A percentile compares a stretch with the other conserved stretches of the same genome.
phyloP scores from a whole-genome alignment of 2,888 invertebrate species.

The Ptychoptera albimana region DNA sequence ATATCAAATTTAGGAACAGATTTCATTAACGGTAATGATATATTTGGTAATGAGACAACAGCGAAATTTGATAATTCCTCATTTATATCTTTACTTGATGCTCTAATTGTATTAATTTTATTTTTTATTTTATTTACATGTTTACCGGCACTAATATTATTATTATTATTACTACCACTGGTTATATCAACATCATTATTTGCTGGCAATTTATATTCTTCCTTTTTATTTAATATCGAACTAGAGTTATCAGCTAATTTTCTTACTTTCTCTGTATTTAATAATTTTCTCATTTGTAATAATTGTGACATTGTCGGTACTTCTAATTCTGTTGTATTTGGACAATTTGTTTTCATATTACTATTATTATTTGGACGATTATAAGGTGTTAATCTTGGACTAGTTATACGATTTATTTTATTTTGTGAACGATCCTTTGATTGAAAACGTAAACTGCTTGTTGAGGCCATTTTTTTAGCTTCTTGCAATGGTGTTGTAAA shows the following conservation, averaged over 20 bases:
- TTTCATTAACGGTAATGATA: slow-evolving; percentile 26
- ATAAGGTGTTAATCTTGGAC: slow-evolving; percentile 17
- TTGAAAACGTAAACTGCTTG: slow-evolving; percentile 15
- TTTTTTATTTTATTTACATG: slow-evolving; percentile 15
- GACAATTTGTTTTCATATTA: slow-evolving; percentile 8
- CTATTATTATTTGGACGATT: slow-evolving; percentile 14
- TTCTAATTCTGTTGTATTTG: slow-evolving; percentile 29
- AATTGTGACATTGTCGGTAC: slow-evolving; percentile 48
- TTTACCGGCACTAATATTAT: slow-evolving; percentile 6
- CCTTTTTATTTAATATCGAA: slow-evolving; percentile 7
- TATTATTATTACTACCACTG: slow-evolving; percentile 6
- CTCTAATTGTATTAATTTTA: slow-evolving; percentile 8
- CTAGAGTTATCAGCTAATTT: slow-evolving; percentile 32
- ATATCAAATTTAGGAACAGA: slow-evolving; percentile 27
- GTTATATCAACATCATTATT: slow-evolving; percentile 2
- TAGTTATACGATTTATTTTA: slow-evolving; percentile 16
- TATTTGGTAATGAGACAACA: slow-evolving; percentile 34
- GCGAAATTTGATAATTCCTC: slow-evolving; percentile 17
- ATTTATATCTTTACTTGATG: slow-evolving; percentile 7
- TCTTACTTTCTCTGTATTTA: slow-evolving; percentile 39
- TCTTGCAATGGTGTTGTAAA: slow-evolving; percentile 68
- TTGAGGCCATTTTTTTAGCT: slow-evolving; percentile 55
- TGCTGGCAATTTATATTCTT: slow-evolving; percentile 15
- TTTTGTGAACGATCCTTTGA: slow-evolving; percentile 15
- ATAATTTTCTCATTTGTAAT: slow-evolving; percentile 41